A percentile compares a stretch with the other conserved stretches of the same genome.
Evolutionary conservation across 2,797 vertebrate species (phyloP).

Genomic region (Melopsittacus undulatus): DNA sequence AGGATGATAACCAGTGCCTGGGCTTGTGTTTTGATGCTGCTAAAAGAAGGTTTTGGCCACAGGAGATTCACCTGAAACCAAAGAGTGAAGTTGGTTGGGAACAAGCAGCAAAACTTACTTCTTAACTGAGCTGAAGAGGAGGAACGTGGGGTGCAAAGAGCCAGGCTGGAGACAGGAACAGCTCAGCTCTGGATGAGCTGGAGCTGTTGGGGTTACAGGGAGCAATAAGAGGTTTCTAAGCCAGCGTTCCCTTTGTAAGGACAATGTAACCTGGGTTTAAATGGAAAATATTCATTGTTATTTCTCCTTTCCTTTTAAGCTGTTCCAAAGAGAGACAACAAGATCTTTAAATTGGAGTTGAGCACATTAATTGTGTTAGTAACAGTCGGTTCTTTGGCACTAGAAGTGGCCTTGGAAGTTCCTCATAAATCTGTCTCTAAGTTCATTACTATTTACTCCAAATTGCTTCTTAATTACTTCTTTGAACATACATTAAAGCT

Average conservation of each 20-base stretch:
- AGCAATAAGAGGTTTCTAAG: background rate
- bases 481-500: background rate
- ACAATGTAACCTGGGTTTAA: background rate
- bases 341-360: background rate
- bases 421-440: background rate
- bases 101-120: fast-evolving
- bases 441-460: background rate
- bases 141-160: background rate
- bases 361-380: background rate
- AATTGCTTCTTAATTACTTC: constrained; percentile 11
- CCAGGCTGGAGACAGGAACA: background rate
- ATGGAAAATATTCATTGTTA: background rate
- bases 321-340: constrained; percentile 3
- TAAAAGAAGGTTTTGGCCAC: background rate
- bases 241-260: background rate
- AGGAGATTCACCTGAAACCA: background rate
- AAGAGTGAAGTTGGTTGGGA: background rate
- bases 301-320: background rate
- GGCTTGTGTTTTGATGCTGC: background rate
- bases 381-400: background rate
- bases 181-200: background rate
- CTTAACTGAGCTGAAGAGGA: background rate
- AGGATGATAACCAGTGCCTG: background rate
- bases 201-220: background rate
- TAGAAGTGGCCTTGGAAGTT: background rate